These are phyloP conservation scores for Cataglyphis livida DNA, from an alignment of 2,888 invertebrate genomes.

Conservation along the genomic window DNA sequence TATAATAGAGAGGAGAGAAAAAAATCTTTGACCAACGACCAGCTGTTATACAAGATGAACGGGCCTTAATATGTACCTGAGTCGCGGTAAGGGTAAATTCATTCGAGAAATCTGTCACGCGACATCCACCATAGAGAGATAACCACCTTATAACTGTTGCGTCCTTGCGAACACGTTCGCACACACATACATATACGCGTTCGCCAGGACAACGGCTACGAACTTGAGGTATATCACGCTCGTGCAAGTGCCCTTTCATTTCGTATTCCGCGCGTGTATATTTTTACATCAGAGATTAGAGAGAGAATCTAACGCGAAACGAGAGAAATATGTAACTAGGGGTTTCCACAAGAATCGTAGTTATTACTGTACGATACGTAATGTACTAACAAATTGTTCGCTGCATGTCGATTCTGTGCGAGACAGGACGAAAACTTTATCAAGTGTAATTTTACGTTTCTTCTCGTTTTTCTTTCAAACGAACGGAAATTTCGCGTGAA, in stretches of 20 bases:
- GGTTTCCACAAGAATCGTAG: slow-evolving; percentile 21
- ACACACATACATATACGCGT: slow-evolving; percentile 14
- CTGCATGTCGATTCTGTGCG: slow-evolving; percentile 63
- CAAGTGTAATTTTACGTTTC: slow-evolving; percentile 59
- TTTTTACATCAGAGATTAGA: slow-evolving; percentile 53
- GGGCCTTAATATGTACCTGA: slow-evolving; percentile 84
- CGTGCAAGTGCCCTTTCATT: slow-evolving; percentile 72
- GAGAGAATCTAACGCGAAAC: slow-evolving; percentile 26
- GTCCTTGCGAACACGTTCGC: slow-evolving; percentile 10
- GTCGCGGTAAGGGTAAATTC: slow-evolving; percentile 78
- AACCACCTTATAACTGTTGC: slow-evolving; percentile 60
- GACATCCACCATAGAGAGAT: slow-evolving; percentile 73
- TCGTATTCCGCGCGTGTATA: slow-evolving; percentile 72
- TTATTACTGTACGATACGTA: slow-evolving; percentile 41
- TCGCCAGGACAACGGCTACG: slow-evolving; percentile 56
- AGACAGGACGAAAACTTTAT: slow-evolving; percentile 63
- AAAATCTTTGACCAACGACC: slow-evolving; percentile 64
- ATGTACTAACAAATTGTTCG: slow-evolving; percentile 63
- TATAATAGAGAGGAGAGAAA: neutral
- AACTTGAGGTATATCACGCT: slow-evolving; percentile 66
- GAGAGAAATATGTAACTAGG: neutral
- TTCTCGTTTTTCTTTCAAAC: slow-evolving; percentile 61
- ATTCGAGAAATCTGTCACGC: slow-evolving; percentile 69
- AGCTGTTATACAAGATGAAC: slow-evolving; percentile 77
- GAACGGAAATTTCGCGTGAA: slow-evolving; percentile 65